Evolutionary conservation across 2,888 invertebrate species (phyloP).

Genomic region (Caenorhabditis japonica): DNA sequence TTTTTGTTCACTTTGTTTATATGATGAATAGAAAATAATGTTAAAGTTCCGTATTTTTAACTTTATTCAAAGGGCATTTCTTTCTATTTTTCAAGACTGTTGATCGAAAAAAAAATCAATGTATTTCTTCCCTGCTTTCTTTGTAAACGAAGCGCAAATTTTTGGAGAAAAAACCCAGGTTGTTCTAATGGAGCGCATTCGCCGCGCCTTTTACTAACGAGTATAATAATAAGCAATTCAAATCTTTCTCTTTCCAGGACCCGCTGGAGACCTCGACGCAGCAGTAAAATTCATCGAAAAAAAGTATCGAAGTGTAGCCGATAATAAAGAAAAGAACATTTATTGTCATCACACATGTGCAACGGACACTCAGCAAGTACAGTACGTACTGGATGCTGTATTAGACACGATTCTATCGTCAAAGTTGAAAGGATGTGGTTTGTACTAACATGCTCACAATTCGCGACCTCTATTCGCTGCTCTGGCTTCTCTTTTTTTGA

Average conservation of each 20-base stretch:
- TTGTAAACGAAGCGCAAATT: too few species aligned
- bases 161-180: too few species aligned
- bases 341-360: slow-evolving; percentile 74
- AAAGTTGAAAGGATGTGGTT: slow-evolving; percentile 76
- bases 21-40: not conserved
- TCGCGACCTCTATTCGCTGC: slow-evolving; percentile 1
- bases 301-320: slow-evolving; percentile 66
- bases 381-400: slow-evolving; percentile 75
- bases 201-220: too few species aligned
- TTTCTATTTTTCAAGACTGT: too few species aligned
- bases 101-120: too few species aligned
- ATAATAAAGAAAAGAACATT: slow-evolving; percentile 71
- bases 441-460: slow-evolving; percentile 61
- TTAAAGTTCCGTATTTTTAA: too few species aligned
- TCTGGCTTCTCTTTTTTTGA: not conserved
- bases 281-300: slow-evolving; percentile 67
- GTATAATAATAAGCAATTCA: too few species aligned
- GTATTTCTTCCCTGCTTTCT: too few species aligned
- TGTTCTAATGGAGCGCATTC: too few species aligned
- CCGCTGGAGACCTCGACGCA: slow-evolving; percentile 62
- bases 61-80: too few species aligned
- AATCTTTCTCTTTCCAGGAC: slow-evolving; percentile 53
- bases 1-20: not conserved
- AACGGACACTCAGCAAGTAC: slow-evolving; percentile 73
- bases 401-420: slow-evolving; percentile 75